Base-by-base conservation (phyloP, 2,113 vertebrate genomes). In the Chionomys nivalis region DNA sequence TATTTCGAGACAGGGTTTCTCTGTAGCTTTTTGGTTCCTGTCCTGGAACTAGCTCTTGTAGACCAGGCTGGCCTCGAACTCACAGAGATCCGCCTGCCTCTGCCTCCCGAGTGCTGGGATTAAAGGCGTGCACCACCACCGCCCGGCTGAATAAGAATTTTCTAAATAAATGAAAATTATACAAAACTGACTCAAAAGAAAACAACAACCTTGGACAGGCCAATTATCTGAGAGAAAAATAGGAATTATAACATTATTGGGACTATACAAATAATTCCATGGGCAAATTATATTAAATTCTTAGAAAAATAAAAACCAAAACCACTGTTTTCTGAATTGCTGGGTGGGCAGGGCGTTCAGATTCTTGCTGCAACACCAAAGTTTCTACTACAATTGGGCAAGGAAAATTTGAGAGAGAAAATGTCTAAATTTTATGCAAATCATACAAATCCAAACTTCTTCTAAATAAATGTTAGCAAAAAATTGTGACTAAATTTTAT, bases 171-270 rank as follows among this genome's bases (percentile, higher is more conserved):
- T 76, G 85, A 93, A 95, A 58, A 87, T 63, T 89, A 96, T 55
- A 55, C 65, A 93, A 96, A 97, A 87, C 19, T 94, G 83, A 96
- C 55, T 89, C 68, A 92, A 90, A 23, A 96, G 47, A 47, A 97
- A 94, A 96, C 28, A 83, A 73, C 93, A 95, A 72, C 6, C 4
- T 42, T 91, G 28, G 94, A 70, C 0, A 90, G 58, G 91, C 7
- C 33, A 92, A 81, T 70, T 90, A 65, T 77, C 44, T 87, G 63
- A 36, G 28, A 79, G 73, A 63, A 10, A 94, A 88, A 92, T 75
- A 21, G 61, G 5, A 96, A 87, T 42, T 82, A 75, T 42, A 94
- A 95, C 93, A 89, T 65, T 87, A 88, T 0, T 44, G 14, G 11
- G 65, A 86, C 73, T 94, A 58, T 36, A 39, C 39, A 95, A 87